Evolutionary conservation across 2,888 invertebrate species (phyloP), one percentile per base, ranked within the genome.

Genomic region (Heteromyza rotundicornis): DNA sequence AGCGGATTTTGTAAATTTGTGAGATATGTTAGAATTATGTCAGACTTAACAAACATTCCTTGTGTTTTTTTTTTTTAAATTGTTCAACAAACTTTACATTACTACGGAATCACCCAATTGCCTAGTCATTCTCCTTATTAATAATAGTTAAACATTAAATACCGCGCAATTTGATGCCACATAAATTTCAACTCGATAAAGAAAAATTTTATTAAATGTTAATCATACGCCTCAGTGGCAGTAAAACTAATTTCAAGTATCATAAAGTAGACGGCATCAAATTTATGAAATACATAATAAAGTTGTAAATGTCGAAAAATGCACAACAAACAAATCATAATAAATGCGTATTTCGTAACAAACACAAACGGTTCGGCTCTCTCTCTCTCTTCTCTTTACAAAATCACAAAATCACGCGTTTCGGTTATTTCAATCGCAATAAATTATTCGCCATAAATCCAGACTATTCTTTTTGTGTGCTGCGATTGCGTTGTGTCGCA

Each of bases 381-480:
- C n/a, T n/a, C n/a, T n/a, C n/a, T n/a, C n/a, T n/a, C n/a, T n/a
- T n/a, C n/a, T n/a, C n/a, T n/a, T n/a, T n/a, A n/a, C n/a, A 7
- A 40, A 40, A 40, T 47, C 19, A 5, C 47, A 19, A 2, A 7
- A 17, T 19, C 20, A 19, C 47, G 47, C n/a, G 72, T 75, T 73
- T 72, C 73, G 71, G 72, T 72, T 75, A 77, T 77, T 77, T 72
- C 76, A 76, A 77, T 77, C 75, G 75, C 74, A 71, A 76, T 76
- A 76, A 77, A 76, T 76, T 77, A 76, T 60, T 56, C 27, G 52
- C 32, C 58, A 63, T 59, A 63, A 53, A 59, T 36, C 24, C 44
- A 35, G 47, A 19, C 16, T 19, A 12, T 12, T 17, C 14, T 1
- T 12, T n/a, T n/a, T n/a, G n/a, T n/a, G n/a, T n/a, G n/a, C n/a